Conservation (phyloP, 2,113 vertebrate species). For the Bagarius yarrelli region DNA sequence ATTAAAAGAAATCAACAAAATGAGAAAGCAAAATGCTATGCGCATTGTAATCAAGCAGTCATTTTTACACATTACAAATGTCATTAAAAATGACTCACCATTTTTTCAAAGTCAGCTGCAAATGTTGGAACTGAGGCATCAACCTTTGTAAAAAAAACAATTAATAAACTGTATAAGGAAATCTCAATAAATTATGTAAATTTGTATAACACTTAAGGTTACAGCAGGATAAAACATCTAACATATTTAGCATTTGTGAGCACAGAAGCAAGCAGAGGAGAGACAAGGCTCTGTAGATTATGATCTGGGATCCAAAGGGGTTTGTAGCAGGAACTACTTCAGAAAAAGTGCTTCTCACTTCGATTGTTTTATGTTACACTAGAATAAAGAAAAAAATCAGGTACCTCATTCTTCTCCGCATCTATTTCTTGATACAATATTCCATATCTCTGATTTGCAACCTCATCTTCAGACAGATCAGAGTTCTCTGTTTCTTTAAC, state of each 20-base stretch:
- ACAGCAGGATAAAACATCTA: not conserved
- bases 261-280: slow-evolving; percentile 54
- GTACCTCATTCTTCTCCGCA: slow-evolving; percentile 92
- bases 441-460: slow-evolving; percentile 92
- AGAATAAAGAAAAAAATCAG: slow-evolving; percentile 67
- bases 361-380: slow-evolving; percentile 78
- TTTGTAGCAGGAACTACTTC: slow-evolving; percentile 51
- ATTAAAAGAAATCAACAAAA: not conserved
- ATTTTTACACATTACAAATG: no score
- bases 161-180: slow-evolving; percentile 13
- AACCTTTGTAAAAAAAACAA: slow-evolving; percentile 54
- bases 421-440: slow-evolving; percentile 92
- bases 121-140: slow-evolving; percentile 75
- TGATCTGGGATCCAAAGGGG: slow-evolving; percentile 36
- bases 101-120: slow-evolving; percentile 72
- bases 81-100: slow-evolving; percentile 80
- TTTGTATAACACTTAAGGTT: slow-evolving; percentile 11
- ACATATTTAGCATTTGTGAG: slow-evolving; percentile 24
- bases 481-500: slow-evolving; percentile 86
- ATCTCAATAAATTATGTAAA: not conserved
- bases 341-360: slow-evolving; percentile 61
- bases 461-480: slow-evolving; percentile 96
- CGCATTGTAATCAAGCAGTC: no score
- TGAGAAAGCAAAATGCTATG: no score
- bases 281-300: slow-evolving; percentile 51